Evolutionary conservation across 2,797 vertebrate genomes (phyloP).

Genomic region (Poeciliopsis presidionis): DNA sequence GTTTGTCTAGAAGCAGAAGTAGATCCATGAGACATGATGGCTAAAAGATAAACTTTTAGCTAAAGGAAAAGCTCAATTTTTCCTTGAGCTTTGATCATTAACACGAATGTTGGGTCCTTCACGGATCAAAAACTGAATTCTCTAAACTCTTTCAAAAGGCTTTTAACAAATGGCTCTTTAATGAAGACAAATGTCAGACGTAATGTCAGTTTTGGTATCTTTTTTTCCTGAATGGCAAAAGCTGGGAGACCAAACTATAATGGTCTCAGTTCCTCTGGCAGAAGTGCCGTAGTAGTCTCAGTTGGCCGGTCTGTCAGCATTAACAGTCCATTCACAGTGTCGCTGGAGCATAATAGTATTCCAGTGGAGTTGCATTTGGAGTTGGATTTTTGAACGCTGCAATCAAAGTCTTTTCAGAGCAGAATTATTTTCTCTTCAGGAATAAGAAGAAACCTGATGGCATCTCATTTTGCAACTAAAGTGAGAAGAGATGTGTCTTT

Average conservation of each 20-base stretch:
- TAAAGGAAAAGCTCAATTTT: too few species aligned
- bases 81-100: not conserved
- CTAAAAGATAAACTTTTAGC: too few species aligned
- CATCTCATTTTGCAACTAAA: slow-evolving; percentile 34
- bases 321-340: slow-evolving; percentile 67
- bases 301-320: slow-evolving; percentile 60
- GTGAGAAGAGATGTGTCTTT: slow-evolving; percentile 33
- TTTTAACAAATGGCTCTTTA: slow-evolving; percentile 17
- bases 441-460: slow-evolving; percentile 15
- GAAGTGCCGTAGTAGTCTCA: slow-evolving; percentile 37
- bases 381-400: slow-evolving; percentile 37
- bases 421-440: slow-evolving; percentile 25
- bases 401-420: slow-evolving; percentile 63
- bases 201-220: not conserved
- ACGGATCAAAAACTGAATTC: not conserved
- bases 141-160: not conserved
- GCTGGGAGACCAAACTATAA: slow-evolving; percentile 46
- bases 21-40: not conserved
- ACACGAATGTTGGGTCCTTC: not conserved
- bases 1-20: not conserved
- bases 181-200: slow-evolving; percentile 19
- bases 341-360: slow-evolving; percentile 56
- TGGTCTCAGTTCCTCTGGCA: slow-evolving; percentile 30
- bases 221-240: slow-evolving; percentile 24
- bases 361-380: slow-evolving; percentile 49